Evolutionary conservation across 2,113 vertebrate genomes (phyloP).

Genomic region (Heloderma charlesbogerti): DNA sequence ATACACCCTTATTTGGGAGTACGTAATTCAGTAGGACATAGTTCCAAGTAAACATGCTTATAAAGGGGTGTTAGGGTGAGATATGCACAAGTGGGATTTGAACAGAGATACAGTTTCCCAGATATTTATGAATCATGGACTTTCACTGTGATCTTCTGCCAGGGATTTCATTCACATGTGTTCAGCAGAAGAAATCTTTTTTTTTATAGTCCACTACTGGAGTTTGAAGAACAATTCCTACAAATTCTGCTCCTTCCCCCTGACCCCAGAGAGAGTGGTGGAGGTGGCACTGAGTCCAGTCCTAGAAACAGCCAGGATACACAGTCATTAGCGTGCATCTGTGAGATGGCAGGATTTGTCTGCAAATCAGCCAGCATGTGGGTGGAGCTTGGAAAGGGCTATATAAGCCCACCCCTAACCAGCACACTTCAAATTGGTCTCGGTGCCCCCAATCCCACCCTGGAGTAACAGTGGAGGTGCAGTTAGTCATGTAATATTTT

Average conservation of each 20-base stretch:
- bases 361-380: not conserved
- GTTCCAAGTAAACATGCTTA: not conserved
- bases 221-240: slow-evolving; percentile 53
- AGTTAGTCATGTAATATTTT: not conserved
- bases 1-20: not conserved
- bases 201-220: slow-evolving; percentile 54
- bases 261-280: not conserved
- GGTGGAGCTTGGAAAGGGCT: not conserved
- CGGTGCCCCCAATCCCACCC: not conserved
- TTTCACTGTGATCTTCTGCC: slow-evolving; percentile 63
- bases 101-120: slow-evolving; percentile 68
- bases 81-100: slow-evolving; percentile 47
- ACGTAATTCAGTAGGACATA: not conserved
- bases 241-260: not conserved
- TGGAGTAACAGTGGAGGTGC: not conserved
- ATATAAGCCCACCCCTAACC: not conserved
- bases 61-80: slow-evolving; percentile 15
- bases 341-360: not conserved
- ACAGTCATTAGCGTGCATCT: not conserved
- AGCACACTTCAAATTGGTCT: not conserved
- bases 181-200: slow-evolving; percentile 40
- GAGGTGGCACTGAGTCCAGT: not conserved
- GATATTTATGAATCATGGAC: slow-evolving; percentile 71
- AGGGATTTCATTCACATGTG: slow-evolving; percentile 41
- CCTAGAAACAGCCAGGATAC: not conserved